A percentile compares a stretch with the other conserved stretches of the same genome.
Evolutionary conservation across 2,888 invertebrate genomes (phyloP).

Genomic region (Sarcophaga subvicina): DNA sequence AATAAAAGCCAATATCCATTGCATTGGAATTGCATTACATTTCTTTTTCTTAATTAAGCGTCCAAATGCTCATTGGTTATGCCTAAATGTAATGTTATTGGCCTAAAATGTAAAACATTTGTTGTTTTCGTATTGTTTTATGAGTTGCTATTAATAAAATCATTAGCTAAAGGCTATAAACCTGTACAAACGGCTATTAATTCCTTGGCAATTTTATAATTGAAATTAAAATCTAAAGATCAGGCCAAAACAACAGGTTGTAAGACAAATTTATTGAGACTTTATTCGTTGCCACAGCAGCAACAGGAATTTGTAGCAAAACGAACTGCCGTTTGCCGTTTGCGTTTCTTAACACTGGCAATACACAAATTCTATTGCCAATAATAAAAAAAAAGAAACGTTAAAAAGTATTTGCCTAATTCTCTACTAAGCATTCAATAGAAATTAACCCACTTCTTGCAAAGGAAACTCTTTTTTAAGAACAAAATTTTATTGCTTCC

Average conservation of each 20-base stretch:
- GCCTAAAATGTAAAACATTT: background rate
- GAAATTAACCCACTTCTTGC: constrained; percentile 35
- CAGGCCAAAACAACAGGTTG: background rate
- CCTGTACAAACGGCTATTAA: background rate
- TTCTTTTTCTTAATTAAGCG: background rate
- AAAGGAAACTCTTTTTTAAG: too few relatives aligned
- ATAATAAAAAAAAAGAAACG: background rate
- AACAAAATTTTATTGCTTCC: too few relatives aligned
- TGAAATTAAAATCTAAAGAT: background rate
- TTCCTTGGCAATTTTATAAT: background rate
- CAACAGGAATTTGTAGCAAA: background rate
- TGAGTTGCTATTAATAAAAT: background rate
- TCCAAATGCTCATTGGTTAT: background rate
- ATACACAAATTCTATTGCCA: constrained; percentile 31
- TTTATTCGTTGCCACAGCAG: background rate
- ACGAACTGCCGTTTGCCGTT: background rate
- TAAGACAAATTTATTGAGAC: background rate
- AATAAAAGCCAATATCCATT: too few relatives aligned
- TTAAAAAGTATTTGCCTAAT: constrained; percentile 16
- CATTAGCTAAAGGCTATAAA: background rate
- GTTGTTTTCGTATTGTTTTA: too few relatives aligned
- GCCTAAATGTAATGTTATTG: too few relatives aligned
- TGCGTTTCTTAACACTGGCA: background rate
- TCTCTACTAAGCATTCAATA: constrained; percentile 28
- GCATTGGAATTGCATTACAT: background rate